Evolutionary conservation across 1,140 invertebrate genomes (phyloP).

Genomic region (Cardiocondyla obscurior): DNA sequence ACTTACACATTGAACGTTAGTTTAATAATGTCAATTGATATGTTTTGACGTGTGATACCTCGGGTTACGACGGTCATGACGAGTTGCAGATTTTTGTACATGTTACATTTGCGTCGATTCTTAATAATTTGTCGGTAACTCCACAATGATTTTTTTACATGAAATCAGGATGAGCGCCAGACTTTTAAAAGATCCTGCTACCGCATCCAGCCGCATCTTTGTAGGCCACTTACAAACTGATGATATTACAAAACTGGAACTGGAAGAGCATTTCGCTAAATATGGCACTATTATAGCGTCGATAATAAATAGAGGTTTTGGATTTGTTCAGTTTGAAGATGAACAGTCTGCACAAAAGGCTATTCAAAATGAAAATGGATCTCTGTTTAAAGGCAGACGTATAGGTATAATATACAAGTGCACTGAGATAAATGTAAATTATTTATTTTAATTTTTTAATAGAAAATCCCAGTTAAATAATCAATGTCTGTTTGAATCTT

Average conservation of each 20-base stretch:
- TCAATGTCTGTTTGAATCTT: neutral
- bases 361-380: constrained; percentile 88
- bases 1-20: neutral
- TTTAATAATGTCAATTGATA: neutral
- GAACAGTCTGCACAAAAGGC: constrained; percentile 90
- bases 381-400: constrained; percentile 88
- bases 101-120: neutral
- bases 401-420: constrained; percentile 75
- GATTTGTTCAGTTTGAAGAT: constrained; percentile 93
- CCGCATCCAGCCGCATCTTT: constrained; percentile 89
- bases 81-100: neutral
- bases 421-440: too few relatives aligned
- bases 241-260: constrained; percentile 86
- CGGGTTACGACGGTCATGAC: neutral
- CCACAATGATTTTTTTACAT: neutral
- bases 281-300: constrained; percentile 90
- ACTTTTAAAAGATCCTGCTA: constrained; percentile 88
- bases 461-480: neutral
- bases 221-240: constrained; percentile 89
- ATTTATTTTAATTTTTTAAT: neutral
- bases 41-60: neutral
- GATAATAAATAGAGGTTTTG: constrained; percentile 90
- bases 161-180: constrained; percentile 76
- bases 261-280: constrained; percentile 89
- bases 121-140: neutral